Evolutionary conservation across 2,888 invertebrate genomes (phyloP).

Genomic region (Drosophila mulleri): DNA sequence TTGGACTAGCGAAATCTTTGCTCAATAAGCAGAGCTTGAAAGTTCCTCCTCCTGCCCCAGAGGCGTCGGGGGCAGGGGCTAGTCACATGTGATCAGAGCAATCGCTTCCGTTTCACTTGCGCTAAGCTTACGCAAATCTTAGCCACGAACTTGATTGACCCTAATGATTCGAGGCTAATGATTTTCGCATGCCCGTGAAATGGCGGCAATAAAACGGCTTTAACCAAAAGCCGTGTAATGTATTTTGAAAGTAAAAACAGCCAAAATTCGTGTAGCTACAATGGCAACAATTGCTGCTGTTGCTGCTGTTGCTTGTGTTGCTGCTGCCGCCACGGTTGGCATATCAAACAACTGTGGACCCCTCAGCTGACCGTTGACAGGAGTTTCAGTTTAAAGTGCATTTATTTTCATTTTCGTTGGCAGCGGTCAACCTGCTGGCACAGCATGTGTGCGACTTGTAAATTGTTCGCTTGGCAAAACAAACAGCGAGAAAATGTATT

Average conservation of each 20-base stretch:
- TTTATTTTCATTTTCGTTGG: conserved; percentile 76
- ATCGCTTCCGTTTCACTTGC: conserved; percentile 55
- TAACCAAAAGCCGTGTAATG: conserved; percentile 22
- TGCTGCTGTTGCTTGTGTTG: conserved; percentile 33
- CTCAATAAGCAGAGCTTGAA: conserved; percentile 33
- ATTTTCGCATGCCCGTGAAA: conserved; percentile 67
- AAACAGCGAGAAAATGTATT: conserved; percentile 75
- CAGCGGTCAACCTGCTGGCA: conserved; percentile 56
- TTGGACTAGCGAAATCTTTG: conserved; percentile 59
- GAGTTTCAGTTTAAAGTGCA: conserved; percentile 68
- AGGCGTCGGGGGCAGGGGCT: conserved; percentile 9
- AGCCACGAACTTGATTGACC: conserved; percentile 66
- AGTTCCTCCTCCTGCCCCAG: conserved; percentile 17
- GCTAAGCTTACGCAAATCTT: conserved; percentile 61
- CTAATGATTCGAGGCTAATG: conserved; percentile 70
- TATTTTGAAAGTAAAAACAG: conserved; percentile 72
- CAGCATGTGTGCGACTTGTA: conserved; percentile 79
- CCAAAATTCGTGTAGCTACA: conserved; percentile 49
- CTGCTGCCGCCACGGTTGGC: conserved; percentile 40
- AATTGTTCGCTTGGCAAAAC: conserved; percentile 71
- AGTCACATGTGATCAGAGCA: conserved; percentile 55
- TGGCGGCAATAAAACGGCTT: conserved; percentile 58
- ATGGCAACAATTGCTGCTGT: conserved; percentile 50
- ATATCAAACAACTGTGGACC: conserved; percentile 74
- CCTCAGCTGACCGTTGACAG: conserved; percentile 74